Evolutionary conservation across 1,140 invertebrate species (phyloP), one percentile per base, ranked within the genome.

Genomic region (Anagrus nilaparvatae): DNA sequence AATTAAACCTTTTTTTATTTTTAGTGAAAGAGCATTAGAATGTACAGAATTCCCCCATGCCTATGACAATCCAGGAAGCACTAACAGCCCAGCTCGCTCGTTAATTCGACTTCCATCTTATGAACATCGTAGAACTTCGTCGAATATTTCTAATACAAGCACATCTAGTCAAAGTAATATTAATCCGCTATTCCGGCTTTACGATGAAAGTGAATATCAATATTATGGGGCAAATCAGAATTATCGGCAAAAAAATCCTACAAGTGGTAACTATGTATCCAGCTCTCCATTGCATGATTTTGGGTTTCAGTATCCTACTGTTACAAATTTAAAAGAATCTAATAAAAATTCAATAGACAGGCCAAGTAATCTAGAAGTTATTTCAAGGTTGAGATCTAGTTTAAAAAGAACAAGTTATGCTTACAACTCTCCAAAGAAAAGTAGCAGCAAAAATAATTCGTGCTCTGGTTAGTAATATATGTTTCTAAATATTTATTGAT

Each of bases 331-430:
- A 7, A 70, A 73, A 35, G 72, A 74, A 13, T 60, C 60, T 5
- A 60, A 59, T 43, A 53, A 61, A 14, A 62, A 55, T 18, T 58
- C 62, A 0, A 63, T 71, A n/a, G 82, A 85, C 37, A 65, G 84
- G 25, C 84, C 85, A 0, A 78, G 72, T 1, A 87, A 83, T 46
- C 57, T 89, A 8, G 84, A 76, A 37, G 72, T 67, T 5, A 71
- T 73, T 3, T 74, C 77, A 1, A 79, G 78, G 48, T 53, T 85
- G n/a, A 64, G 83, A 0, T 85, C 82, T 0, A 84, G 81, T 53
- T 58, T 86, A n/a, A 82, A 84, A 53, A 73, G 81, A 48, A 79
- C 79, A 44, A 79, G 78, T 54, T 77, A 74, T 43, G 53, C 62
- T 2, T 67, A 61, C 38, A 60, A 53, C 44, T 65, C 57, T 14